Evolutionary conservation across 1,140 invertebrate genomes (phyloP).

Genomic region (Cydia amplana): DNA sequence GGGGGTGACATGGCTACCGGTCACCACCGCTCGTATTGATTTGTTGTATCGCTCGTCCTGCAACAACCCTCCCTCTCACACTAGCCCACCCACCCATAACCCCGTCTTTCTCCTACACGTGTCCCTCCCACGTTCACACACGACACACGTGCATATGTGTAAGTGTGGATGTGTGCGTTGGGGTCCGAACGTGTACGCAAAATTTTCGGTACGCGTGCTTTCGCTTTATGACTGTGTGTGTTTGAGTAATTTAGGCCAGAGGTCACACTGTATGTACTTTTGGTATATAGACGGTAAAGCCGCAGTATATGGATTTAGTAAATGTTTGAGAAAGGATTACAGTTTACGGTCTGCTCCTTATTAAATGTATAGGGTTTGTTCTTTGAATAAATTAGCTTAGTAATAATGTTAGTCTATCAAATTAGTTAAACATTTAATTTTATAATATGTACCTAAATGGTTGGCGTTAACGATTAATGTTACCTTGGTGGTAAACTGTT

Average conservation of each 20-base stretch:
- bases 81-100: constrained; percentile 40
- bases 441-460: no score
- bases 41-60: constrained; percentile 79
- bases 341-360: not conserved
- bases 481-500: no score
- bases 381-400: constrained; percentile 11
- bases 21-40: constrained; percentile 79
- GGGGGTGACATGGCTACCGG: constrained; percentile 78
- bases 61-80: constrained; percentile 67
- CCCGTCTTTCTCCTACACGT: constrained; percentile 53
- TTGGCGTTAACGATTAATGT: no score
- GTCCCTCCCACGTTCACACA: constrained; percentile 64
- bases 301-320: constrained; percentile 5
- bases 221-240: constrained; percentile 35
- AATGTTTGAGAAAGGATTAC: constrained; percentile 24
- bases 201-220: constrained; percentile 64
- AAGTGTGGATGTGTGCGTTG: constrained; percentile 63
- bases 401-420: not conserved
- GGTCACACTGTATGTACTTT: constrained; percentile 20
- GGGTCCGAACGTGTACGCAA: constrained; percentile 70
- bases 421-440: not conserved
- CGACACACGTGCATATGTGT: constrained; percentile 65
- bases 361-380: constrained; percentile 1
- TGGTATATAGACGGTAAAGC: constrained; percentile 9
- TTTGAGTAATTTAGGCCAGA: constrained; percentile 24